A percentile compares a stretch with the other conserved stretches of the same genome.
phyloP scores from a whole-genome alignment of 2,113 vertebrate species.

The Tachysurus vachellii region DNA sequence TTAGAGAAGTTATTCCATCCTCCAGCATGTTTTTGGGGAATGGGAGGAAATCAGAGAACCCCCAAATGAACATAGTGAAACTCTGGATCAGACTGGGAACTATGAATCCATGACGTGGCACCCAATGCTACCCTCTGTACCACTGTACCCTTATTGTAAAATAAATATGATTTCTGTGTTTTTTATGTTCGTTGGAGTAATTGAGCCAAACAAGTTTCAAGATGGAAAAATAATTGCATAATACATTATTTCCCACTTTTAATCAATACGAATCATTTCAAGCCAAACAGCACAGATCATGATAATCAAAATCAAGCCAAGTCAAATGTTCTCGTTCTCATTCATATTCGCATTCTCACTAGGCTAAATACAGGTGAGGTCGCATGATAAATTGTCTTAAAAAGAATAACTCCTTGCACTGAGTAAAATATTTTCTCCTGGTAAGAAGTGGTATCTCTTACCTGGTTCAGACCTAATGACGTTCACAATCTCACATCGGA shows the following conservation, averaged over 20 bases:
- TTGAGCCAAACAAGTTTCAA: neutral
- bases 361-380: neutral
- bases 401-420: constrained; percentile 22
- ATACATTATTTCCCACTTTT: neutral
- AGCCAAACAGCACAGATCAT: neutral
- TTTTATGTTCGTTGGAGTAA: neutral
- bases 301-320: constrained; percentile 14
- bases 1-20: neutral
- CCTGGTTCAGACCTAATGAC: constrained; percentile 10
- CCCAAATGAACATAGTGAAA: neutral
- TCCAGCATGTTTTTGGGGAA: neutral
- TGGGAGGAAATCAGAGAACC: neutral
- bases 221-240: neutral
- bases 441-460: constrained; percentile 27
- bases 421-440: constrained; percentile 38
- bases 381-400: neutral
- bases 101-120: neutral
- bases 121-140: neutral
- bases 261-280: neutral
- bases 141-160: neutral
- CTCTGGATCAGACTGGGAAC: neutral
- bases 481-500: constrained; percentile 20
- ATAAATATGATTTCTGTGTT: neutral
- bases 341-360: neutral
- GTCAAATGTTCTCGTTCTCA: neutral